Base-by-base conservation (phyloP, 2,797 vertebrate genomes). In the Lophotriccus pileatus region DNA sequence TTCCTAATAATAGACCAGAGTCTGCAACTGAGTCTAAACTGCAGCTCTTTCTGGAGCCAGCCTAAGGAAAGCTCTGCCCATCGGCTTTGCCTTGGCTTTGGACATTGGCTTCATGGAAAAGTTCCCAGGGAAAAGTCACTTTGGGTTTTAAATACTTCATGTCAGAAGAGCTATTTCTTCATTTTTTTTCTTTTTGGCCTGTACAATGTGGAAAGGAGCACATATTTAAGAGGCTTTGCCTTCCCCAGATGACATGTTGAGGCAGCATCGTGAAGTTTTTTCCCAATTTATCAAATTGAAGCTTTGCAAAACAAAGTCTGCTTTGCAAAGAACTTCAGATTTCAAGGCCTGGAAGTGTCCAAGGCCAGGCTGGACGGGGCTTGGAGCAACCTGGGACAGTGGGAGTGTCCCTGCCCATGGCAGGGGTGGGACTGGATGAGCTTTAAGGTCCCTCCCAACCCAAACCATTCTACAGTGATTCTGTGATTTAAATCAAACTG, bases 341-440 rank as follows among this genome's bases (percentile, higher is more conserved):
- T 62, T 37, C 34, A 37, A 52, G 36, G 32, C 36, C 32, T 62
- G 41, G 39, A 7, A 47, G 46, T 15, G 46, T 0, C 53, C 53
- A 0, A 27, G 69, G 68, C 30, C 34, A 27, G 47, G 41, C 0
- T 75, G 68, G 75, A 8, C 1, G 0, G 52, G 43, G 18, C 12
- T 55, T 7, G 84, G 59, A 8, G n/a, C 67, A 50, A 2, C 44
- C 58, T 64, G 67, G 59, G 37, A 2, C 7, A 23, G 46, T 2
- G 39, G 53, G 0, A 67, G 15, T 46, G 68, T 34, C 60, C 30
- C 30, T 81, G 75, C 53, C 30, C n/a, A 1, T 2, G 60, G 9
- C 67, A 50, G n/a, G 32, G 43, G 11, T 12, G 52, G 52, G 0
- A 3, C 14, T 9, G 22, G 15, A 0, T 41, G 53, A 0, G 0